These are phyloP conservation scores for Herpetotheres cachinnans DNA, from an alignment of 2,113 vertebrate species.

Conservation along the genomic window DNA sequence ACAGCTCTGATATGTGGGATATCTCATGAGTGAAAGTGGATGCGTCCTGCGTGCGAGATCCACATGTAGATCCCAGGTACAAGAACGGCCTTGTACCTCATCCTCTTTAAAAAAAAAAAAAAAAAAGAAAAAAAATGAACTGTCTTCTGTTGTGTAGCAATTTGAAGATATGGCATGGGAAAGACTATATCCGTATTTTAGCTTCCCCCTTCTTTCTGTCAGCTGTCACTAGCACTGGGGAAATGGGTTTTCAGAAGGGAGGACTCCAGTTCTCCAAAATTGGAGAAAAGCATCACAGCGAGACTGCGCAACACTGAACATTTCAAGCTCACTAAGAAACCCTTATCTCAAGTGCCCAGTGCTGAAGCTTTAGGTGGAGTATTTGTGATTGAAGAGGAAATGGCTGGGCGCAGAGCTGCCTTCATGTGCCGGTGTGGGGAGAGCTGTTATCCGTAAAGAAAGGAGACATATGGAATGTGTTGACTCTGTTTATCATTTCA, in stretches of 20 bases:
- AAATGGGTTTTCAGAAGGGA: no score
- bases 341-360: not conserved
- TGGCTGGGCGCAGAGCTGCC: not conserved
- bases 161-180: fast-evolving
- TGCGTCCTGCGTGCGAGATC: not conserved
- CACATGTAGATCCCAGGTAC: not conserved
- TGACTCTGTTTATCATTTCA: not conserved
- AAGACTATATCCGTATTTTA: fast-evolving
- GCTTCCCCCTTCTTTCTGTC: not conserved
- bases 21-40: not conserved
- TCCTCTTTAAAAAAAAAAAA: not conserved
- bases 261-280: no score
- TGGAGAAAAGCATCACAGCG: not conserved
- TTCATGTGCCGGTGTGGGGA: not conserved
- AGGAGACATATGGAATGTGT: fast-evolving
- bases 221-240: not conserved
- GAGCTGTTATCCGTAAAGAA: not conserved
- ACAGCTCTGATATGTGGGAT: not conserved
- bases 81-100: not conserved
- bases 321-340: fast-evolving
- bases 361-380: not conserved
- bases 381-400: not conserved
- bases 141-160: fast-evolving
- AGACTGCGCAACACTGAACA: fast-evolving
- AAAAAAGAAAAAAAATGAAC: no score